phyloP scores from a whole-genome alignment of 1,140 invertebrate genomes.

The Atopsyche davidsoni region DNA sequence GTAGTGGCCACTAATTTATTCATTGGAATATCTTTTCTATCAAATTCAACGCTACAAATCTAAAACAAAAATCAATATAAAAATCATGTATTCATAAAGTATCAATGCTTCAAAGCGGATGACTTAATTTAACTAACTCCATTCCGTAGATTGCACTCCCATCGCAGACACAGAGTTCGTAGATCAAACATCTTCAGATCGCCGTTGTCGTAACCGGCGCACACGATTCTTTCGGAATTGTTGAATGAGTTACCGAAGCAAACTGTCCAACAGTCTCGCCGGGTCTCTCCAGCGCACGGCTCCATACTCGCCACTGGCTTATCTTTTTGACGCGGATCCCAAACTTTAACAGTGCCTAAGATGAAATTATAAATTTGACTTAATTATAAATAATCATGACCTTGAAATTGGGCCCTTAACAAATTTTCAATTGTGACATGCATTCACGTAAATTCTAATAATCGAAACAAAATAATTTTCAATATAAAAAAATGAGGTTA shows the following conservation, averaged over 20 bases:
- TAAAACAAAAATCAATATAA: conserved; percentile 36
- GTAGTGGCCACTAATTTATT: conserved; percentile 92
- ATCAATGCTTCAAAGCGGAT: conserved; percentile 15
- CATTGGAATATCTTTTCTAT: conserved; percentile 90
- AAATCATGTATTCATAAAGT: conserved; percentile 14
- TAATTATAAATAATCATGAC: conserved; percentile 9
- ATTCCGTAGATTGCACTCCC: conserved; percentile 92
- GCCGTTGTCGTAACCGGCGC: conserved; percentile 93
- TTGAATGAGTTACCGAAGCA: conserved; percentile 85
- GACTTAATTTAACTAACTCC: conserved; percentile 57
- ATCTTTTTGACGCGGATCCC: conserved; percentile 88
- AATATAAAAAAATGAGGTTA: conserved; percentile 1
- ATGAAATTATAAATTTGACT: conserved; percentile 13
- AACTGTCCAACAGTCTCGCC: conserved; percentile 82
- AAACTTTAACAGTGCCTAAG: conserved; percentile 82
- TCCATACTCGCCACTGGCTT: conserved; percentile 83
- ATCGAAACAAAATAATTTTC: background rate
- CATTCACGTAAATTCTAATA: background rate
- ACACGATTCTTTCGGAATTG: conserved; percentile 75
- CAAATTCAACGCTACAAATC: conserved; percentile 87
- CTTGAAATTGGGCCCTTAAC: background rate
- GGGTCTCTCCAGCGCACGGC: conserved; percentile 54
- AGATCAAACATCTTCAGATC: conserved; percentile 95
- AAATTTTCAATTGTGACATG: background rate
- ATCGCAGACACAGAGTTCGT: conserved; percentile 72